Percentiles rank a stretch among this genome's conserved stretches.
These are phyloP conservation scores for Grapholita molesta DNA, from an alignment of 1,140 invertebrate genomes.

Conservation along the genomic window DNA sequence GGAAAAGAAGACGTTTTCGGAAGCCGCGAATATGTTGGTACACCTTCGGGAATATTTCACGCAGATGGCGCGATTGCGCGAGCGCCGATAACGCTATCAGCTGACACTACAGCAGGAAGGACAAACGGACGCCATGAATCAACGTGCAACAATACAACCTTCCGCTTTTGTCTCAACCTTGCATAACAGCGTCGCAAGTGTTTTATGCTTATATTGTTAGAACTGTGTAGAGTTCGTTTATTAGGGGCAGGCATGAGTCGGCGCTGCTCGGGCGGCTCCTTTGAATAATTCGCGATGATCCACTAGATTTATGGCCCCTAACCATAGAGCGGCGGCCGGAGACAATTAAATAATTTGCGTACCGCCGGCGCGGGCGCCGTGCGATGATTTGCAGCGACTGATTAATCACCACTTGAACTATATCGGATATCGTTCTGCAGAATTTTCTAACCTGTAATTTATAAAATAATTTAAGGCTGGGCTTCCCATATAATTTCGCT, in stretches of 20 bases:
- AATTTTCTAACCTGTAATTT: not conserved
- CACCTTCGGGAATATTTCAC: slow-evolving; percentile 63
- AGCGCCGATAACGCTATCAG: slow-evolving; percentile 50
- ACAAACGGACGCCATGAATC: slow-evolving; percentile 60
- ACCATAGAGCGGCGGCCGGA: slow-evolving; percentile 55
- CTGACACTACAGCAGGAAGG: slow-evolving; percentile 59
- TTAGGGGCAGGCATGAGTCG: not conserved
- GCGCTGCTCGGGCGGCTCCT: slow-evolving; percentile 44
- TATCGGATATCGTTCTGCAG: not conserved
- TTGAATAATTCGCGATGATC: slow-evolving; percentile 67
- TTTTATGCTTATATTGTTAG: not conserved
- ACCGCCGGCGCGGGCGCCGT: slow-evolving; percentile 32
- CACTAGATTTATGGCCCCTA: slow-evolving; percentile 69
- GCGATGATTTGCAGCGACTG: slow-evolving; percentile 27
- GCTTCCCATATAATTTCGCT: slow-evolving; percentile 5
- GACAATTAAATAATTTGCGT: slow-evolving; percentile 74
- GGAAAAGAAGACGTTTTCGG: not conserved
- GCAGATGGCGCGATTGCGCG: slow-evolving; percentile 64
- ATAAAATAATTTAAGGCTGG: not conserved
- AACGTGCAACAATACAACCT: slow-evolving; percentile 34
- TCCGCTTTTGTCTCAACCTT: slow-evolving; percentile 38
- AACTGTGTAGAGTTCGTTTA: not conserved
- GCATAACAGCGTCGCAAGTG: slow-evolving; percentile 13
- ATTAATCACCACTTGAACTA: slow-evolving; percentile 30
- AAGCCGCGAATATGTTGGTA: not conserved